These are phyloP conservation scores for Petroica traversi DNA, from an alignment of 2,113 vertebrate genomes.

Conservation along the genomic window DNA sequence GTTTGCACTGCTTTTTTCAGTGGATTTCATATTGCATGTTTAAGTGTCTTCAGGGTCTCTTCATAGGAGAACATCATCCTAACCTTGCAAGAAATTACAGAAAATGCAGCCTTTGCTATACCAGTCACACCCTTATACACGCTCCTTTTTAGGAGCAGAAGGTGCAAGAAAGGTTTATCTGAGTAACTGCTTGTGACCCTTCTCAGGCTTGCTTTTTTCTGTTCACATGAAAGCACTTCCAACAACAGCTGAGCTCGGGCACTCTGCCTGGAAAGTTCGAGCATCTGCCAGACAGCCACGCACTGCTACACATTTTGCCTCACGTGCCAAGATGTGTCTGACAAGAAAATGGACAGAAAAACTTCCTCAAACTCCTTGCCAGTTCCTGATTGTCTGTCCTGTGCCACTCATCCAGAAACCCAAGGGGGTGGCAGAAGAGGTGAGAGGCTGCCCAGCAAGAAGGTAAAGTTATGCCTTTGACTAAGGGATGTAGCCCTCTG, in stretches of 20 bases:
- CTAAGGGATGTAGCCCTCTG: background rate
- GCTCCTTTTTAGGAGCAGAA: background rate
- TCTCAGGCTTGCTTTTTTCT: background rate
- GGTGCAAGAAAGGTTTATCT: background rate
- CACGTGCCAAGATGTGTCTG: background rate
- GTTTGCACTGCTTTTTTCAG: background rate
- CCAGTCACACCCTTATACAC: background rate
- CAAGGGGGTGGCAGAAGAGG: background rate
- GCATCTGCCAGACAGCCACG: fast-evolving
- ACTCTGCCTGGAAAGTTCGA: background rate
- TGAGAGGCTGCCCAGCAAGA: background rate
- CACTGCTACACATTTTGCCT: background rate
- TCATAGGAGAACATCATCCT: background rate
- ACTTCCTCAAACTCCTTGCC: background rate
- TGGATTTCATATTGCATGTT: background rate
- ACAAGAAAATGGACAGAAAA: background rate
- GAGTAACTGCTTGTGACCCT: background rate
- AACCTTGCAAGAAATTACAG: background rate
- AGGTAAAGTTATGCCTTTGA: background rate
- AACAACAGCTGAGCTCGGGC: background rate
- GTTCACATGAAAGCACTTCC: background rate
- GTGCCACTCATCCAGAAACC: background rate
- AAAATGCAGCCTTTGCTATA: background rate
- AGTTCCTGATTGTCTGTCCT: background rate
- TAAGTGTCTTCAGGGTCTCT: background rate